Conservation (phyloP, 2,113 vertebrate species). For the Tyto alba region DNA sequence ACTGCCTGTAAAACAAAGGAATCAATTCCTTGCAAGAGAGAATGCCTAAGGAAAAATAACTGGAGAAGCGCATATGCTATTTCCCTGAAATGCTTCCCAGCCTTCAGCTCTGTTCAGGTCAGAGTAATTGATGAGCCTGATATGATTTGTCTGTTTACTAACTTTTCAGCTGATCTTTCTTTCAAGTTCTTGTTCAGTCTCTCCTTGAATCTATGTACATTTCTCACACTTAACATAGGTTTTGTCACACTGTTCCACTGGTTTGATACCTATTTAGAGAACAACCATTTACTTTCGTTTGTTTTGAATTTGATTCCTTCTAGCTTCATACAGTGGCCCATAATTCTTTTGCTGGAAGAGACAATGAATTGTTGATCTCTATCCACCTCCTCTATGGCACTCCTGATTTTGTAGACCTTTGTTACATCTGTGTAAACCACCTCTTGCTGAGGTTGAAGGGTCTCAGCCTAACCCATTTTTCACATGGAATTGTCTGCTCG, state of each 20-base stretch:
- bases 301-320: not conserved
- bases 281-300: not conserved
- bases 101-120: not conserved
- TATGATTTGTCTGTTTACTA: not conserved
- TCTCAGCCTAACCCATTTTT: not conserved
- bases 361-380: not conserved
- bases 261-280: not conserved
- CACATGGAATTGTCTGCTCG: not conserved
- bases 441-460: not conserved
- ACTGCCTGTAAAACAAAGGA: not conserved
- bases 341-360: not conserved
- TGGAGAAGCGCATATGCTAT: not conserved
- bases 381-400: not conserved
- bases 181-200: not conserved
- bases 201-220: not conserved
- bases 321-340: not conserved
- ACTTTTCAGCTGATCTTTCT: not conserved
- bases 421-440: not conserved
- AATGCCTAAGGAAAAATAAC: not conserved
- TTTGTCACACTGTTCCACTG: not conserved
- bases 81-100: not conserved
- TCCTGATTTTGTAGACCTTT: not conserved
- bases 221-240: not conserved
- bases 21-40: not conserved
- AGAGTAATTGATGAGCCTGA: not conserved